These are phyloP conservation scores for Microchirus variegatus DNA, from an alignment of 2,797 vertebrate species.

Conservation along the genomic window DNA sequence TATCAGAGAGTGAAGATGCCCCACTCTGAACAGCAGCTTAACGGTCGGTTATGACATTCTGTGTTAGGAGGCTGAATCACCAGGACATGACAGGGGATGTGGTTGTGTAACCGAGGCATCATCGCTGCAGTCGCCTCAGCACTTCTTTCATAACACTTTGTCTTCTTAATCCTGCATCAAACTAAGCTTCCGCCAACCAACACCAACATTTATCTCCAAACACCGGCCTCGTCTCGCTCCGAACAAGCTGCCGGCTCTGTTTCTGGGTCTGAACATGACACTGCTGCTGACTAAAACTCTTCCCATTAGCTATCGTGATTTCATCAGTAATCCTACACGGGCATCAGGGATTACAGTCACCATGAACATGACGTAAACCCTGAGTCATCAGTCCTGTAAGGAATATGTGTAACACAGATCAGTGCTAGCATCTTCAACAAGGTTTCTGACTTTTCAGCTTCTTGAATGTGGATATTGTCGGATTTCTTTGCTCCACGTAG, in stretches of 20 bases:
- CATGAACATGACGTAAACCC: background rate
- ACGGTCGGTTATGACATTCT: too few relatives aligned
- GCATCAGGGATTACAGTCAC: background rate
- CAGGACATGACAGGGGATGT: background rate
- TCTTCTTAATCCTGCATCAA: constrained; percentile 36
- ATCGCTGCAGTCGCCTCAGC: constrained; percentile 11
- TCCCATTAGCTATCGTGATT: background rate
- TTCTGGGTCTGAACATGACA: background rate
- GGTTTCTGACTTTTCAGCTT: too few relatives aligned
- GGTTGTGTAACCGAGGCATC: constrained; percentile 20
- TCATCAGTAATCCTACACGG: background rate
- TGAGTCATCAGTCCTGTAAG: background rate
- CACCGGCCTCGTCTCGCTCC: constrained; percentile 1
- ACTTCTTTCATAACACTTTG: constrained; percentile 47
- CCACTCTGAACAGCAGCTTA: background rate
- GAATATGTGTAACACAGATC: too few relatives aligned
- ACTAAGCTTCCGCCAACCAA: background rate
- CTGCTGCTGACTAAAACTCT: background rate
- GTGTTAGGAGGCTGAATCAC: too few relatives aligned
- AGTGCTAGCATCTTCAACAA: too few relatives aligned
- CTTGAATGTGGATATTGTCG: too few relatives aligned
- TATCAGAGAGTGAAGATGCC: background rate
- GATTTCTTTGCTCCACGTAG: too few relatives aligned
- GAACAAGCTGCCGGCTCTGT: background rate
- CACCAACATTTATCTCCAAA: background rate